Percentiles rank a stretch among this genome's conserved stretches.
These are phyloP conservation scores for Hafferia zeledoni DNA, from an alignment of 2,797 vertebrate species.

Conservation along the genomic window DNA sequence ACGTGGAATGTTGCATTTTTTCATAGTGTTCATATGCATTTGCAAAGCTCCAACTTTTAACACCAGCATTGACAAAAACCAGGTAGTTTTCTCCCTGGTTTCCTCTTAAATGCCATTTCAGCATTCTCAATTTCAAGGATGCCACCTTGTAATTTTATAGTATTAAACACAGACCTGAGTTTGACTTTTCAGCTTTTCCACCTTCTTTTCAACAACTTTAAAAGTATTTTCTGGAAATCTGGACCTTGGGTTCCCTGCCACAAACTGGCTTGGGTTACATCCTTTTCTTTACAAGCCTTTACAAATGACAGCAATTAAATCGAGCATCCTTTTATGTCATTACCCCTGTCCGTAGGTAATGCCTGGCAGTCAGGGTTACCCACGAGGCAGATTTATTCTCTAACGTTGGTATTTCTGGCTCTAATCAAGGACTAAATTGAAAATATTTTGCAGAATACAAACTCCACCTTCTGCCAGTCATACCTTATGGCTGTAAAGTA, in stretches of 20 bases:
- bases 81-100: conserved; percentile 5
- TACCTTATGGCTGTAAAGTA: not conserved
- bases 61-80: not conserved
- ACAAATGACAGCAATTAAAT: conserved; percentile 9
- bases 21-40: not conserved
- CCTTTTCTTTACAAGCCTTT: not conserved
- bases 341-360: not conserved
- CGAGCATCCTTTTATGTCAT: not conserved
- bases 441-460: not conserved
- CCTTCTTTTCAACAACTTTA: not conserved
- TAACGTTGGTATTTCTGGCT: not conserved
- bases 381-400: not conserved
- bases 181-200: conserved; percentile 9
- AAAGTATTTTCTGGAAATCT: not conserved
- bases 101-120: not conserved
- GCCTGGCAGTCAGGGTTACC: not conserved
- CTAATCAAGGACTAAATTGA: not conserved
- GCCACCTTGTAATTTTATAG: not conserved
- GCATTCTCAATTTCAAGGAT: not conserved
- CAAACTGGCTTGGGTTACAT: not conserved
- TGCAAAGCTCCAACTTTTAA: not conserved
- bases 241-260: not conserved
- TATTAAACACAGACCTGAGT: not conserved
- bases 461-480: not conserved
- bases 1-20: not conserved